Conservation (phyloP, 1,140 invertebrate species). For the Paracyclopina nana region DNA sequence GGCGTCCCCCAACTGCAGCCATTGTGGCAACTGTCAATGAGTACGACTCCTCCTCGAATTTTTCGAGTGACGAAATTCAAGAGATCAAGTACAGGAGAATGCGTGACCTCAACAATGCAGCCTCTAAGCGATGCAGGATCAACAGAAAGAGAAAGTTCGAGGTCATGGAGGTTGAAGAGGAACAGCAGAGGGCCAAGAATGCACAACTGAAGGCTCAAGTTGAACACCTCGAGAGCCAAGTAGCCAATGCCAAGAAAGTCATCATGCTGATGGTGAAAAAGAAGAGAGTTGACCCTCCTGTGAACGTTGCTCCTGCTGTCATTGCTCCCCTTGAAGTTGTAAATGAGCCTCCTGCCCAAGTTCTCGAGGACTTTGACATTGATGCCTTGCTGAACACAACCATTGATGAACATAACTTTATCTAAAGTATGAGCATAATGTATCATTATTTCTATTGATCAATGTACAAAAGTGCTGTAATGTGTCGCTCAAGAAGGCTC, state of each 20-base stretch:
- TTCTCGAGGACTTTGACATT: too few species aligned
- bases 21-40: background rate
- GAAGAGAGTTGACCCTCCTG: too few species aligned
- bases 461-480: too few species aligned
- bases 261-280: too few species aligned
- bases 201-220: background rate
- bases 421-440: too few species aligned
- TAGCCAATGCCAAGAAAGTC: background rate
- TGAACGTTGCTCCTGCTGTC: too few species aligned
- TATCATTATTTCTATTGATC: too few species aligned
- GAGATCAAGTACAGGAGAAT: constrained; percentile 8
- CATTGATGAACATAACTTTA: too few species aligned
- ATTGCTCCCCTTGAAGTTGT: too few species aligned
- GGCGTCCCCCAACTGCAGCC: background rate
- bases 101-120: constrained; percentile 10
- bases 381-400: too few species aligned
- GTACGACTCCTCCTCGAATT: background rate
- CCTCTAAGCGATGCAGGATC: background rate
- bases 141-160: background rate
- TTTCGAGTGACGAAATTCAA: background rate
- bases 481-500: too few species aligned
- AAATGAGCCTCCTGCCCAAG: too few species aligned
- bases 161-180: background rate
- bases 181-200: background rate
- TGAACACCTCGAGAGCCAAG: background rate